These are phyloP conservation scores for Porites australiensis DNA, from an alignment of 64 coral and sea anemone species.

Conservation along the genomic window DNA sequence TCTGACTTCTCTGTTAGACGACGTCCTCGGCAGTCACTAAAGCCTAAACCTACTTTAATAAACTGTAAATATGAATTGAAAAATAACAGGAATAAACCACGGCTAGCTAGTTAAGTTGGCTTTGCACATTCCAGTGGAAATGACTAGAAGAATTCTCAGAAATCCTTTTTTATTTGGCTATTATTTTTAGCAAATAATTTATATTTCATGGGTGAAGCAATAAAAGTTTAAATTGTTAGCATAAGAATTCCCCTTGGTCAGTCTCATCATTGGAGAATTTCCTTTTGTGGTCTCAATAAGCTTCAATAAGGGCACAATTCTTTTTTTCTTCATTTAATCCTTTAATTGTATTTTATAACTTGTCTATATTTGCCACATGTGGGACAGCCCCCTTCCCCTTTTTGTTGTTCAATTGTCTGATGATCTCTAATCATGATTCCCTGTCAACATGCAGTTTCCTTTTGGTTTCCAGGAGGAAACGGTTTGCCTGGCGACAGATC, in stretches of 20 bases:
- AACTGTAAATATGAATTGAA: no score
- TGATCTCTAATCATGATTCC: no score
- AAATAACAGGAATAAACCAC: no score
- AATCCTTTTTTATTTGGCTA: not conserved
- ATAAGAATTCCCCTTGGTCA: not conserved
- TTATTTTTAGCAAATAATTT: not conserved
- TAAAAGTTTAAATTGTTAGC: conserved; percentile 35
- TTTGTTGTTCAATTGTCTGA: not conserved
- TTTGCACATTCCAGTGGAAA: not conserved
- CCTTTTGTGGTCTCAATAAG: not conserved
- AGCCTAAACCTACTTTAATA: no score
- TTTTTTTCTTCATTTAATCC: conserved; percentile 1
- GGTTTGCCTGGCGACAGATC: not conserved
- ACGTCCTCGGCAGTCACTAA: no score
- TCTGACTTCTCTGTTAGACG: not conserved
- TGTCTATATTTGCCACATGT: not conserved
- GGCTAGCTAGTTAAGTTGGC: no score
- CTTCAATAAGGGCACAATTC: not conserved
- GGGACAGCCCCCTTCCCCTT: not conserved
- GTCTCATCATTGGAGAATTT: not conserved
- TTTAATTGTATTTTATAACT: conserved; percentile 10
- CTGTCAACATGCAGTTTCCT: not conserved
- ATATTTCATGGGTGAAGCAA: conserved; percentile 30
- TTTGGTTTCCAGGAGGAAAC: not conserved
- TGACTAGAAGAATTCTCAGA: not conserved